Conservation (phyloP, 2,113 vertebrate species). For the Aphyosemion australe region DNA sequence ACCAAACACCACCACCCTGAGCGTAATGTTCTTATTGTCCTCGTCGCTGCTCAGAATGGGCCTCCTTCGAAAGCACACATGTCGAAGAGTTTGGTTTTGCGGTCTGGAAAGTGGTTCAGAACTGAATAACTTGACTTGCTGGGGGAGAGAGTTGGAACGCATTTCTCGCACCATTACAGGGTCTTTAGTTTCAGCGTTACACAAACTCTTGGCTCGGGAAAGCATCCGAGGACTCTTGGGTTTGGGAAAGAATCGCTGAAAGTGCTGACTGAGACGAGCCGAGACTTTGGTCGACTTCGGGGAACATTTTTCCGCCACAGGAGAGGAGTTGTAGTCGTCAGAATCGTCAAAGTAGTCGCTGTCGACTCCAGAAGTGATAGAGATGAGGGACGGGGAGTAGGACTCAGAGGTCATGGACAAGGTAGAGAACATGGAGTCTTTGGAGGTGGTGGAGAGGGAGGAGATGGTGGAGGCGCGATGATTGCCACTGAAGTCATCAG, state of each 20-base stretch:
- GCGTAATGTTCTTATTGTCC: slow-evolving; percentile 79
- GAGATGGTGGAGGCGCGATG: slow-evolving; percentile 81
- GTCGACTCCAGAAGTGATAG: slow-evolving; percentile 85
- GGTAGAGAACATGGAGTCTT: slow-evolving; percentile 86
- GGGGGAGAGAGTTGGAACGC: slow-evolving; percentile 89
- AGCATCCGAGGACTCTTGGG: slow-evolving; percentile 79
- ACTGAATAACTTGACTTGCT: slow-evolving; percentile 75
- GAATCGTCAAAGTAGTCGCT: slow-evolving; percentile 91
- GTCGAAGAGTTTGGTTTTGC: slow-evolving; percentile 57
- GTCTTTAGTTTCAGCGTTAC: slow-evolving; percentile 73
- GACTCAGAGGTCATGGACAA: slow-evolving; percentile 78
- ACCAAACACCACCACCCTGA: slow-evolving; percentile 93
- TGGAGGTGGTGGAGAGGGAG: slow-evolving; percentile 78
- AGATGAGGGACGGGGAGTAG: slow-evolving; percentile 84
- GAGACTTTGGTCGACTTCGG: slow-evolving; percentile 53
- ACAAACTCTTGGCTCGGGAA: slow-evolving; percentile 87
- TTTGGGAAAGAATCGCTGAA: slow-evolving; percentile 88
- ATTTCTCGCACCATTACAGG: slow-evolving; percentile 76
- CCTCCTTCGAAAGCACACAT: slow-evolving; percentile 81
- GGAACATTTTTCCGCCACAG: slow-evolving; percentile 36
- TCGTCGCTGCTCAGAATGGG: slow-evolving; percentile 91
- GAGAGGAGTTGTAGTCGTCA: slow-evolving; percentile 79
- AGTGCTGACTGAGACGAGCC: slow-evolving; percentile 79
- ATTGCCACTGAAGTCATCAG: slow-evolving; percentile 58
- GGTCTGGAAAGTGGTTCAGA: slow-evolving; percentile 30